Percentiles rank a stretch among this genome's conserved stretches.
These are phyloP conservation scores for Ligdia adustata DNA, from an alignment of 2,888 invertebrate species.

Conservation along the genomic window DNA sequence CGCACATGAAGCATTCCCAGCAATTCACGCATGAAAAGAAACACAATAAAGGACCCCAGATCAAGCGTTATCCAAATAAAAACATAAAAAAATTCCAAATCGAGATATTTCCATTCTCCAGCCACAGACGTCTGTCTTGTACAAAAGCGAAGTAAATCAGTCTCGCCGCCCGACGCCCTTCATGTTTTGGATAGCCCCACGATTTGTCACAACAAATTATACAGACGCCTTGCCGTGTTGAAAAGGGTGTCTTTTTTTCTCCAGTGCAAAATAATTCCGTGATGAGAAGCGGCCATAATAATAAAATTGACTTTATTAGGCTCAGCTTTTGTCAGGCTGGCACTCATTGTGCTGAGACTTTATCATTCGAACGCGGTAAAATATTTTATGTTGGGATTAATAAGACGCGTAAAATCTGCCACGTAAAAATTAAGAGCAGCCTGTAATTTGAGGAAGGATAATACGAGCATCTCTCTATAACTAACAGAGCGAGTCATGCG, in stretches of 20 bases:
- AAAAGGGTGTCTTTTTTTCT: conserved; percentile 54
- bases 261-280: conserved; percentile 46
- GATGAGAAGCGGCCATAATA: conserved; percentile 41
- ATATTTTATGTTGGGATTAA: conserved; percentile 28
- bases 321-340: conserved; percentile 34
- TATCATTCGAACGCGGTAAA: conserved; percentile 26
- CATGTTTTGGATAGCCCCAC: conserved; percentile 66
- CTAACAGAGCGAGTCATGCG: too few species aligned
- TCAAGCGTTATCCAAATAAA: too few species aligned
- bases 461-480: too few species aligned
- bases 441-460: conserved; percentile 5
- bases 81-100: conserved; percentile 43
- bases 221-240: conserved; percentile 57
- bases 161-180: conserved; percentile 48
- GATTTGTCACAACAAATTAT: conserved; percentile 73
- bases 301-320: conserved; percentile 50
- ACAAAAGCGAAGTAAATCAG: conserved; percentile 54
- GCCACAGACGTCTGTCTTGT: conserved; percentile 21
- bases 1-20: too few species aligned
- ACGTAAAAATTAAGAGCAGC: conserved; percentile 19
- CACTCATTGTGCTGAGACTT: conserved; percentile 26
- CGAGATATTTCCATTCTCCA: too few species aligned
- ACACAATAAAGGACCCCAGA: too few species aligned
- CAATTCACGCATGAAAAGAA: too few species aligned
- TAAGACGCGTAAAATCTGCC: conserved; percentile 11